Evolutionary conservation across 2,797 vertebrate genomes (phyloP).

Genomic region (Knipowitschia caucasica): DNA sequence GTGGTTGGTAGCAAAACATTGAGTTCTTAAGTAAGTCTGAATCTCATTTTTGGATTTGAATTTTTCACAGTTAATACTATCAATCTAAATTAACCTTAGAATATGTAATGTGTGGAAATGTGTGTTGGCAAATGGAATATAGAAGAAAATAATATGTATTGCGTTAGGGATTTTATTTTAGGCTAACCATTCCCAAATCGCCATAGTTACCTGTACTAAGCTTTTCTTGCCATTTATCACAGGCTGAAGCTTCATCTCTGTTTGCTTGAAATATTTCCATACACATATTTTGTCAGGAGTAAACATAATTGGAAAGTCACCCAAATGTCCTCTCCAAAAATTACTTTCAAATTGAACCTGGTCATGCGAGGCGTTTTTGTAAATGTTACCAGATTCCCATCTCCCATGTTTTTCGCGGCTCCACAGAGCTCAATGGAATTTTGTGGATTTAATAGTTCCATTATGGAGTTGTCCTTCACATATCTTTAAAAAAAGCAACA

Average conservation of each 20-base stretch:
- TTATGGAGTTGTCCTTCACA: slow-evolving; percentile 4
- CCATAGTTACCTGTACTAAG: slow-evolving; percentile 18
- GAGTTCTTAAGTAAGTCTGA: no score
- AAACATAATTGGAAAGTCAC: slow-evolving; percentile 18
- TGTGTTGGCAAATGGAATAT: no score
- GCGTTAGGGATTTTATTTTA: no score
- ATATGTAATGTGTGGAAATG: no score
- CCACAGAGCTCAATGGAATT: slow-evolving; percentile 7
- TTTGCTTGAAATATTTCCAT: slow-evolving; percentile 30
- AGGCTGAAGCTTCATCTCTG: not conserved
- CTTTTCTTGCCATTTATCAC: slow-evolving; percentile 18
- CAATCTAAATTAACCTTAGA: no score
- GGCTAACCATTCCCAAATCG: no score
- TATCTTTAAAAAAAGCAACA: not conserved
- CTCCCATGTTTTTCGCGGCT: slow-evolving; percentile 4
- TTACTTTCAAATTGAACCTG: slow-evolving; percentile 12
- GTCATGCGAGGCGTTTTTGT: slow-evolving; percentile 10
- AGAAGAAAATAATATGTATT: no score
- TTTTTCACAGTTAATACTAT: no score
- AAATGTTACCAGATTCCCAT: slow-evolving; percentile 9
- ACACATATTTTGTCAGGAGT: slow-evolving; percentile 23
- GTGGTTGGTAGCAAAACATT: no score
- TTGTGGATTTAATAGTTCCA: not conserved
- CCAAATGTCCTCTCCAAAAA: slow-evolving; percentile 19
- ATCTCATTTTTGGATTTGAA: no score